Evolutionary conservation across 1,140 invertebrate species (phyloP), one percentile per base, ranked within the genome.

Genomic region (Steinernema khuongi): DNA sequence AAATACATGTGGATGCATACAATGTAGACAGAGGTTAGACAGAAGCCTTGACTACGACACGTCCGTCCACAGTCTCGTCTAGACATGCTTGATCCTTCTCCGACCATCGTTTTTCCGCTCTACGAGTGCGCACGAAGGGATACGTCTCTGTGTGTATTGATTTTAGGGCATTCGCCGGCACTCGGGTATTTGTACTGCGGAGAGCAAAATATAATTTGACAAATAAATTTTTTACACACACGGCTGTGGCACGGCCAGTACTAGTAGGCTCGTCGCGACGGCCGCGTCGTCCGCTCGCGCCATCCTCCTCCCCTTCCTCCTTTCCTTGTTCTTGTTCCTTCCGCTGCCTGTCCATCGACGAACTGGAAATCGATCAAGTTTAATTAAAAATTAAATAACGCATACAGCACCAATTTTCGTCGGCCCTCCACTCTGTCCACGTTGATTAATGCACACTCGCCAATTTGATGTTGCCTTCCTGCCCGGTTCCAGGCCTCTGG

Each of bases 201-300:
- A 26, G 50, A 60, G 7, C 7, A 60, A 60, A 60, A 60, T 60
- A 60, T 60, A 60, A 60, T 60, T 60, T 60, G 50, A 60, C 50
- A 60, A 60, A 60, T 60, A 60, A 60, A 60, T 60, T 60, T 60
- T 60, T 60, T 60, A n/a, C 19, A 60, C 50, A 60, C 50, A 60
- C 11, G 26, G 50, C 14, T 22, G 26, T 22, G 19, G 19, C 50
- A 22, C 14, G 4, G 50, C 14, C 22, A 22, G 50, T 22, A 26
- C 14, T 22, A 60, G 22, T 60, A 60, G 50, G 50, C 50, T 14
- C 50, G n/a, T 60, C 50, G 50, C 26, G 50, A 60, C 50, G 50
- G 26, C 50, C 36, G 50, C 50, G 50, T 60, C 50, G 50, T 22
- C 36, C 7, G n/a, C n/a, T 41, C 36, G 36, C 36, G 36, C 36